Conservation (phyloP, 35 echinoderm and acorn worm genomes). For the Hemicentrotus pulcherrimus region DNA sequence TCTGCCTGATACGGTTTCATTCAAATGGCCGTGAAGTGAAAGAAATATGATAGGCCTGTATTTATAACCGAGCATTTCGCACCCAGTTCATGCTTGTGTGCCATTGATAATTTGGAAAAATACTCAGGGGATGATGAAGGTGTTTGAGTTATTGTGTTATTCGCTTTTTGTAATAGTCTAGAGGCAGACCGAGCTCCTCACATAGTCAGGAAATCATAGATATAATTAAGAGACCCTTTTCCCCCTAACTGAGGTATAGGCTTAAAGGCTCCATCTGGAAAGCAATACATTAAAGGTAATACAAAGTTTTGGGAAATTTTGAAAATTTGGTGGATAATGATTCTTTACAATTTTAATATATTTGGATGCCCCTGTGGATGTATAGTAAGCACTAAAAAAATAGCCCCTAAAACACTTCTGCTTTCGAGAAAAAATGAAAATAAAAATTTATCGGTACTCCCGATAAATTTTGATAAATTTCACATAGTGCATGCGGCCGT, state of each 20-base stretch:
- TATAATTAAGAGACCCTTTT: not conserved
- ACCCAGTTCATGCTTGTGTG: slow-evolving; percentile 37
- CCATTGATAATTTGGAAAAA: slow-evolving; percentile 26
- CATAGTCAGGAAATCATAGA: not conserved
- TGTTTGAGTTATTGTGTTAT: slow-evolving; percentile 19
- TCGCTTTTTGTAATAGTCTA: not conserved
- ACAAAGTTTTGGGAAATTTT: too few species aligned
- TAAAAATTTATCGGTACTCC: too few species aligned
- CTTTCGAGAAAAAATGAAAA: too few species aligned
- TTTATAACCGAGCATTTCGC: slow-evolving; percentile 39
- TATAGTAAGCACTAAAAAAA: too few species aligned
- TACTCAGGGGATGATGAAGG: slow-evolving; percentile 14
- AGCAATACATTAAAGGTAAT: not conserved
- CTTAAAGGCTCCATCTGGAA: not conserved
- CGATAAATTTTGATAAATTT: too few species aligned
- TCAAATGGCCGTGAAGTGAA: slow-evolving; percentile 43
- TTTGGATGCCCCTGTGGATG: too few species aligned
- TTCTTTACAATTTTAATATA: too few species aligned
- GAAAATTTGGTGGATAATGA: too few species aligned
- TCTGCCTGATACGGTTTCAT: slow-evolving; percentile 42
- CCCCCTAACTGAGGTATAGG: not conserved
- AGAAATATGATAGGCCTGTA: slow-evolving; percentile 44
- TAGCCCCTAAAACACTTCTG: too few species aligned
- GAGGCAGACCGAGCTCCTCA: not conserved
- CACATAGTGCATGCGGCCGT: too few species aligned